These are phyloP conservation scores for Artibeus lituratus DNA, from an alignment of 2,797 vertebrate genomes.

Conservation along the genomic window DNA sequence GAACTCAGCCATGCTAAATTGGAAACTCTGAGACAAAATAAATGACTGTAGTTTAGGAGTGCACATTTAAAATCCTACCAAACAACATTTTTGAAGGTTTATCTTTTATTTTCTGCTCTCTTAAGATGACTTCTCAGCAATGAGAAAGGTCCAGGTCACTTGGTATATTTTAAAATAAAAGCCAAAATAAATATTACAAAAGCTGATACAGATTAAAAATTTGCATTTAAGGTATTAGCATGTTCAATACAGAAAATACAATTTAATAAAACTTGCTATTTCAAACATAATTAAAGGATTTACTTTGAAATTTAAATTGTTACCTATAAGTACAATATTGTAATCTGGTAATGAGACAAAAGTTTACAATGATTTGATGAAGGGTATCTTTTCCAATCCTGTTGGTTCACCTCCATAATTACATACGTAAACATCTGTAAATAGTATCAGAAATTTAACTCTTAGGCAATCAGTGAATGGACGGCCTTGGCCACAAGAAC, in stretches of 20 bases:
- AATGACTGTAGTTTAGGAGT: background rate
- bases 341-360: background rate
- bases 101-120: conserved; percentile 8
- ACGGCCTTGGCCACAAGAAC: background rate
- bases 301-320: conserved; percentile 36
- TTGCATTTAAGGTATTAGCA: background rate
- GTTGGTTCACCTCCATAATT: background rate
- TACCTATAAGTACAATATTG: background rate
- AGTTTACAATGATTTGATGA: conserved; percentile 30
- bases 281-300: background rate
- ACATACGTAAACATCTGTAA: background rate
- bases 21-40: conserved; percentile 48
- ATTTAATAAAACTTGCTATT: background rate
- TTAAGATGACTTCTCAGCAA: background rate
- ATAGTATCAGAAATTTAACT: background rate
- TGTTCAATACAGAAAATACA: conserved; percentile 12
- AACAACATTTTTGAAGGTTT: conserved; percentile 52
- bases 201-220: background rate
- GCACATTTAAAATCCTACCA: conserved; percentile 42
- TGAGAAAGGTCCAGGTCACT: background rate
- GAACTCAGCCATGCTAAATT: background rate
- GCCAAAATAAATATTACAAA: background rate
- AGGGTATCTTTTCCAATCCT: background rate
- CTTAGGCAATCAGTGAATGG: background rate
- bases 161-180: background rate